Conservation (phyloP, 1,140 invertebrate species). For the Hydropsyche tenuis region DNA sequence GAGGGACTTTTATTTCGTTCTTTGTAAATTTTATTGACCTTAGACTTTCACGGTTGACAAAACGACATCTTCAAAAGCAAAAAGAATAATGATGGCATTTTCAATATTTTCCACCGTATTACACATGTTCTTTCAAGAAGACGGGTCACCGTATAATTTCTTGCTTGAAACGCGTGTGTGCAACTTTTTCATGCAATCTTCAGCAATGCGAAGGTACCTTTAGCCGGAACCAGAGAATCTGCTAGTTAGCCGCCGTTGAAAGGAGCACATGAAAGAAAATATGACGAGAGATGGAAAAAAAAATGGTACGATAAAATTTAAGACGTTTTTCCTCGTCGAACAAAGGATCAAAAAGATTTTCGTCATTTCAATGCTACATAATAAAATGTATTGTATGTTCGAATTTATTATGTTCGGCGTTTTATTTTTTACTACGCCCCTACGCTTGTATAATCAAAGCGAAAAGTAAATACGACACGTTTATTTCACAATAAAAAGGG, state of each 20-base stretch:
- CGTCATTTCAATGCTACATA: too few species aligned
- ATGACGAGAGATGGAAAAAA: not conserved
- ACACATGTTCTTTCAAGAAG: not conserved
- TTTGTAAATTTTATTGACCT: not conserved
- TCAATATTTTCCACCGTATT: conserved; percentile 4
- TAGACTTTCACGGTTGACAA: not conserved
- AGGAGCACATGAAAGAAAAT: conserved; percentile 1
- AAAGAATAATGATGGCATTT: conserved; percentile 2
- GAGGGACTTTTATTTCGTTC: not conserved
- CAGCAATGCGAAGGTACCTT: not conserved
- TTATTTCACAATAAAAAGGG: conserved; percentile 11
- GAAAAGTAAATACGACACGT: not conserved
- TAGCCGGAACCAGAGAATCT: not conserved
- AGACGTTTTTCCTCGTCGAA: too few species aligned
- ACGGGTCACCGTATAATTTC: not conserved
- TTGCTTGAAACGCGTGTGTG: not conserved
- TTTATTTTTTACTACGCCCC: too few species aligned
- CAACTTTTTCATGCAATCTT: conserved; percentile 18
- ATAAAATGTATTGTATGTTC: too few species aligned
- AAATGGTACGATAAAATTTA: too few species aligned
- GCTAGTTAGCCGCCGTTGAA: conserved; percentile 3
- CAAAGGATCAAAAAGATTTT: too few species aligned
- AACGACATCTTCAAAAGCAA: not conserved
- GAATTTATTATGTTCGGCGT: too few species aligned
- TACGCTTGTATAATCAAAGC: not conserved